Evolutionary conservation across 2,113 vertebrate species (phyloP).

Genomic region (Xyliphius kryptos): DNA sequence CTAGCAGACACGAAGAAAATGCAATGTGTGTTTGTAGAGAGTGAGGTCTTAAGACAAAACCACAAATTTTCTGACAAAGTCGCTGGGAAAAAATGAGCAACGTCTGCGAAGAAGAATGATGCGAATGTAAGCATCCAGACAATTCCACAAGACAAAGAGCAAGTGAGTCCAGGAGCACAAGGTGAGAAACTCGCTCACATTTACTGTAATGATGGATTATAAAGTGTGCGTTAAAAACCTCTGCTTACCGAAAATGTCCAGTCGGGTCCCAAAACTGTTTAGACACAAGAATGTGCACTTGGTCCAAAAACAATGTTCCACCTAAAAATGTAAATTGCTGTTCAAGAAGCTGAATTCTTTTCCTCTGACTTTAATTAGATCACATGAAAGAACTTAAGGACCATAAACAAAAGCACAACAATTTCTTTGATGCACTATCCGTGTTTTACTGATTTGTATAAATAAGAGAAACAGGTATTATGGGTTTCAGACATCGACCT

Average conservation of each 20-base stretch:
- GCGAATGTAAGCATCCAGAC: no score
- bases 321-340: background rate
- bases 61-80: background rate
- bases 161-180: no score
- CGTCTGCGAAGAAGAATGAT: no score
- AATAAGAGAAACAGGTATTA: slow-evolving; percentile 2
- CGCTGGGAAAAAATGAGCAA: no score
- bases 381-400: background rate
- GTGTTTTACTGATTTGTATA: slow-evolving; percentile 3
- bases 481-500: background rate
- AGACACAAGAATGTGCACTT: background rate
- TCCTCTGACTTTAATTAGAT: background rate
- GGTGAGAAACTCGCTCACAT: no score
- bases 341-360: background rate
- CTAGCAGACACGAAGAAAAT: slow-evolving; percentile 42
- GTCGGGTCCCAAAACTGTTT: background rate
- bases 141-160: no score
- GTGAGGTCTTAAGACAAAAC: background rate
- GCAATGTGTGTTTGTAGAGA: slow-evolving; percentile 5
- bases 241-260: background rate
- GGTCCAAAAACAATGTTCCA: background rate
- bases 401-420: background rate
- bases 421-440: background rate
- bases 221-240: no score
- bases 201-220: no score